Evolutionary conservation across 1,140 invertebrate species (phyloP), one percentile per base, ranked within the genome.

Genomic region (Panagrolaimus sp.): DNA sequence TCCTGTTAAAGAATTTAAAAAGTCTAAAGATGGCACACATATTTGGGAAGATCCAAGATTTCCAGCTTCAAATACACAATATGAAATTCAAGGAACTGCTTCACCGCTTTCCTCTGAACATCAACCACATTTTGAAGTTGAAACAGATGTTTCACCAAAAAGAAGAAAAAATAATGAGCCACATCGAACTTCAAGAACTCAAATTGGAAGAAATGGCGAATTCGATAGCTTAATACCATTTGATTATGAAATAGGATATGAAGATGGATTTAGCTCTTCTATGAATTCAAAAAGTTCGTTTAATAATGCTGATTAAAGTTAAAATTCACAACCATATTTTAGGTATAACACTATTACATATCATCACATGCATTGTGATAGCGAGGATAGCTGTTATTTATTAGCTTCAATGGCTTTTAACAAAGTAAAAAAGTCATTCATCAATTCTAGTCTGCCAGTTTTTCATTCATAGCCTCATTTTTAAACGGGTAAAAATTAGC

Each of bases 241-340:
- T 27, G 51, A 57, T 57, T 57, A 57, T 27, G 51, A 57, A 57
- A 57, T 57, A 11, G 51, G 51, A 25, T 57, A 57, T 27, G 51
- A 57, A 23, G 51, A 57, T 20, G 51, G 13, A 11, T 27, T 57
- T 27, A 57, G 27, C 20, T 57, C n/a, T 11, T 14, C 20, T 57
- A 9, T 25, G 4, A 57, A 27, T 25, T 14, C 27, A 25, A 57
- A 57, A 11, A 16, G 51, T 57, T 25, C n/a, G 51, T 57, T 8
- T 4, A 38, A 38, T 7, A 38, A 4, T 38, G 2, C 7, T 38
- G 31, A 38, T 38, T 38, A 4, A 38, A 38, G 2, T 38, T 38
- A 38, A 4, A 7, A 38, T 38, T 4, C 2, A 38, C 7, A 4
- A n/a, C n/a, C n/a, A n/a, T n/a, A n/a, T 38, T 38, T 38, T 38